Percentiles rank a stretch among this genome's conserved stretches.
phyloP scores from a whole-genome alignment of 2,797 vertebrate genomes.

The Aphelocoma californica region DNA sequence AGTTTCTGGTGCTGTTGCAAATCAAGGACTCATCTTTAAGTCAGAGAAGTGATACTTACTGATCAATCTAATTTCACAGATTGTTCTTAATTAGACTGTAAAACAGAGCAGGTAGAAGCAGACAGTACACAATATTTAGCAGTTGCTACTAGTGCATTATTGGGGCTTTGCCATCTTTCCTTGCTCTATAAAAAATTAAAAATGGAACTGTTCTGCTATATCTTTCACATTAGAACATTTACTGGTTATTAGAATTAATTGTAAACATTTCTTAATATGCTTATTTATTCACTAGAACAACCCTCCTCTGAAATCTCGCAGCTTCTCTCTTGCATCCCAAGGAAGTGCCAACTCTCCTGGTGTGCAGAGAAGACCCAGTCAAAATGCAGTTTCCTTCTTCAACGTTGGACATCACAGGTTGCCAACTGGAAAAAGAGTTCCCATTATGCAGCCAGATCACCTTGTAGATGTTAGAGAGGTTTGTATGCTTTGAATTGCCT shows the following conservation, averaged over 20 bases:
- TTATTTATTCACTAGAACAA: conserved; percentile 86
- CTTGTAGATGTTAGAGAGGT: conserved; percentile 96
- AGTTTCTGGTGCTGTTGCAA: neutral
- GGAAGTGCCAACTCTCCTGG: conserved; percentile 92
- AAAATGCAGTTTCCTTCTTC: conserved; percentile 86
- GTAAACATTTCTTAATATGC: conserved; percentile 48
- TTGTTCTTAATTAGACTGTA: neutral
- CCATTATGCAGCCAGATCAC: conserved; percentile 88
- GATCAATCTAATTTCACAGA: neutral
- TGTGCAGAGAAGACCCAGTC: conserved; percentile 87
- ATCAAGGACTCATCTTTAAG: neutral
- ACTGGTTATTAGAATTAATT: neutral
- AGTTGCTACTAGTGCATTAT: neutral
- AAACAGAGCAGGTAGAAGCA: neutral
- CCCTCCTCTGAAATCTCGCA: conserved; percentile 92
- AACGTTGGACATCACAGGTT: conserved; percentile 86
- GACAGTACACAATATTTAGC: neutral
- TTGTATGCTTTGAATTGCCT: conserved; percentile 29
- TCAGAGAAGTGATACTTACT: neutral
- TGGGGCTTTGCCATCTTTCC: neutral
- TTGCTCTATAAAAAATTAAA: neutral
- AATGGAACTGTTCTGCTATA: neutral
- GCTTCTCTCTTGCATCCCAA: conserved; percentile 93
- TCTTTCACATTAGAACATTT: neutral
- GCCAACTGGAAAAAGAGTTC: conserved; percentile 84